Base-by-base conservation (phyloP, 2,888 invertebrate species). In the Mycalesis mineus region DNA sequence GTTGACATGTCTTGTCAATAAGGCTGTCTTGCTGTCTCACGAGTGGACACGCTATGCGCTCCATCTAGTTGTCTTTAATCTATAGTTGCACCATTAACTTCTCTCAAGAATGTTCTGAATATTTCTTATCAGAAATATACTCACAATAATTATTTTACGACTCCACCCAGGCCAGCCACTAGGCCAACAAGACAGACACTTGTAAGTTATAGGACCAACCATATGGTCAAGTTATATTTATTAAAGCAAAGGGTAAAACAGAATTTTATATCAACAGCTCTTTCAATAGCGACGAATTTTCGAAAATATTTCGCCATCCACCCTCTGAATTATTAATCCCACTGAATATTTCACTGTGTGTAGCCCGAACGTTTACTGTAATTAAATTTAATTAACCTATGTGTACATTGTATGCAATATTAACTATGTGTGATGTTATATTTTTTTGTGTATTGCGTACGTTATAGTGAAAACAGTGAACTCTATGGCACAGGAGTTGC, bases 141-240 rank as follows among this genome's bases (percentile, higher is more conserved):
- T n/a, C n/a, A n/a, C n/a, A n/a, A n/a, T n/a, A n/a, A n/a, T n/a
- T n/a, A n/a, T n/a, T n/a, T n/a, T n/a, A n/a, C n/a, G n/a, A n/a
- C n/a, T n/a, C n/a, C n/a, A n/a, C n/a, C n/a, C n/a, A n/a, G n/a
- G n/a, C n/a, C n/a, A n/a, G n/a, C n/a, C n/a, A n/a, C n/a, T n/a
- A n/a, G n/a, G n/a, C n/a, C n/a, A n/a, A n/a, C n/a, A n/a, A n/a
- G n/a, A n/a, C n/a, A n/a, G n/a, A n/a, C 45, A 57, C 60, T 45
- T 55, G 22, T 22, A 4, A 22, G 22, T 5, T 22, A 22, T 22
- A 22, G 22, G 5, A 5, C 22, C 5, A 22, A 22, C 22, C 22
- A 22, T 2, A 22, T 22, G 22, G 22, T 37, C n/a, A 40, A 52
- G 60, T 56, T 44, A 61, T 64, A 57, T 63, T 61, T 47, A 61